Evolutionary conservation across 2,888 invertebrate species (phyloP), one percentile per base, ranked within the genome.

Genomic region (Thereva nobilitata): DNA sequence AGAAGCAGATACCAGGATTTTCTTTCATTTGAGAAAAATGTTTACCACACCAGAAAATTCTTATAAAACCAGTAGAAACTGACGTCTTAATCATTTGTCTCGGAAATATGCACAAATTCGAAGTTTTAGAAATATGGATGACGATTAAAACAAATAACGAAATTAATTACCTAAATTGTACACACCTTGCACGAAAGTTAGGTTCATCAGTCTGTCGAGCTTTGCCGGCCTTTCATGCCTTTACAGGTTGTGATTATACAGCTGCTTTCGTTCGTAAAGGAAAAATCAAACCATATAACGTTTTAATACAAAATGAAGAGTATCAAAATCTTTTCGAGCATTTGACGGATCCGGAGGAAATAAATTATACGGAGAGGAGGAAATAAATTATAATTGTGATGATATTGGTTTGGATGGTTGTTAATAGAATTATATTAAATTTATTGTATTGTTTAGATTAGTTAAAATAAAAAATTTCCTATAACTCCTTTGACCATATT

Each of bases 41-140:
- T 53, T 5, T 8, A n/a, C 5, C 5, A 6, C 5, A 4, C 4
- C n/a, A 34, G 2, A 53, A 53, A 53, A 53, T 6, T n/a, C 34
- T 53, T 6, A 34, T 37, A 34, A 53, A 53, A 53, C 4, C 53
- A 34, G 34, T 9, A 35, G 53, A 37, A 3, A 41, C 54, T 40
- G 40, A 55, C 41, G 12, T 55, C 41, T 55, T 55, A 40, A 41
- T 55, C 10, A 55, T 41, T 40, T 55, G 40, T 40, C n/a, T 55
- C 3, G 54, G 54, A n/a, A 55, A 55, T 12, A 55, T 55, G 5
- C 41, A 55, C 8, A 55, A 55, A 55, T 53, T 37, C 34, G 4
- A 35, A 6, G 54, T 35, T 4, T 5, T 4, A 23, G 50, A 50
- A 50, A 23, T 53, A 37, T 53, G 53, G 53, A 37, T 53, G 3